Base-by-base conservation (phyloP, 2,113 vertebrate species). In the Pelecanoides urinatrix region DNA sequence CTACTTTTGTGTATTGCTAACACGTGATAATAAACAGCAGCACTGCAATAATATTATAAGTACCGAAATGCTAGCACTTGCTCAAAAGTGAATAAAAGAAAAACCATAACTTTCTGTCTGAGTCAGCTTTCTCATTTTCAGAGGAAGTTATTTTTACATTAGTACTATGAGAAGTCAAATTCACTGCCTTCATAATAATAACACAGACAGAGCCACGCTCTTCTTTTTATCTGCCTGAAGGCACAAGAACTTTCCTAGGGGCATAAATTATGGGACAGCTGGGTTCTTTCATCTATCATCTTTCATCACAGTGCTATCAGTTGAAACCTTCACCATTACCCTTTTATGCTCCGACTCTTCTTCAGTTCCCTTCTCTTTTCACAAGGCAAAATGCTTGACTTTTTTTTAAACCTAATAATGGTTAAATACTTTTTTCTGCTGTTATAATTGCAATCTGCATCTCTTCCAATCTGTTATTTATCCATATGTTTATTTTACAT, bases 161-260 rank as follows among this genome's bases (percentile, higher is more conserved):
- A 92, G 76, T 59, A 65, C n/a, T 68, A 36, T 22, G 30, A 89
- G 73, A 92, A 94, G 49, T 81, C 87, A 96, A 66, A 91, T 91
- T 87, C 77, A 71, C 49, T 81, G 86, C 65, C 84, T 75, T 78
- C 65, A 72, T 81, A 85, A 73, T 4, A 92, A 66, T 3, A 92
- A 70, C n/a, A 78, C 44, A 94, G 62, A 90, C 61, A 81, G 50
- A 80, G 50, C 19, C 42, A 81, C 94, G 15, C 47, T 94, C 52
- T 8, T 75, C 89, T 80, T 90, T 94, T 89, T 65, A 81, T 95
- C 93, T 92, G 86, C 83, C 77, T 89, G 80, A 90, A 94, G 87
- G 86, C 89, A 95, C 65, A 95, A 96, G 52, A 94, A 89, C 61
- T 91, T 89, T 96, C 65, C 87, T 78, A 45, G 29, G 72, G 86